phyloP scores from a whole-genome alignment of 2,797 vertebrate genomes.

The Myripristis murdjan region DNA sequence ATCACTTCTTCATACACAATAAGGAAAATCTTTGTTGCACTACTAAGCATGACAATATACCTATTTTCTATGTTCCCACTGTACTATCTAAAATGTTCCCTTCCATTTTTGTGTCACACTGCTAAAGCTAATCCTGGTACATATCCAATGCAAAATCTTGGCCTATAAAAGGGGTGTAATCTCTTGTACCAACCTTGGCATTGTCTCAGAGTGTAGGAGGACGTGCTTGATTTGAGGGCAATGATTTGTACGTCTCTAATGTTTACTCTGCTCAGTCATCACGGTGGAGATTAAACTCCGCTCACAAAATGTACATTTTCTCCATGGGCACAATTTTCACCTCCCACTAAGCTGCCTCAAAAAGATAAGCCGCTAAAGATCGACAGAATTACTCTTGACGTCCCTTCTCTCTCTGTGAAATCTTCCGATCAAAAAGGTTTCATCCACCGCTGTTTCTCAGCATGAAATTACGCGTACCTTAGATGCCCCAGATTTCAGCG shows the following conservation, averaged over 20 bases:
- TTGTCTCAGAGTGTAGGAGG: constrained; percentile 33
- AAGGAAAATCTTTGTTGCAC: background rate
- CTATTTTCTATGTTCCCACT: background rate
- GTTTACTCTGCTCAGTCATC: constrained; percentile 72
- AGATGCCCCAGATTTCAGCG: constrained; percentile 55
- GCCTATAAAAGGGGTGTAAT: background rate
- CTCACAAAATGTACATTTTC: constrained; percentile 54
- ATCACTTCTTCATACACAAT: constrained; percentile 40
- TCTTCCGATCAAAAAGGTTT: constrained; percentile 54
- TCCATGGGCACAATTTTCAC: constrained; percentile 33
- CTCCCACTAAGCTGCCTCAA: constrained; percentile 59
- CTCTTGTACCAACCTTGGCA: constrained; percentile 22
- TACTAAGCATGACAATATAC: background rate
- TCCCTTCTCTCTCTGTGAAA: constrained; percentile 61
- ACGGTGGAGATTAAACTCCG: constrained; percentile 62
- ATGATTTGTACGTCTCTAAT: constrained; percentile 55
- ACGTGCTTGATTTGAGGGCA: constrained; percentile 44
- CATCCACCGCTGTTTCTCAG: constrained; percentile 32
- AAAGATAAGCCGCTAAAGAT: constrained; percentile 73
- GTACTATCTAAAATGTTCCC: background rate
- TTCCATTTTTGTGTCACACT: background rate
- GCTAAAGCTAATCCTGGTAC: constrained; percentile 16
- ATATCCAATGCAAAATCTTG: background rate
- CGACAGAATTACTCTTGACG: constrained; percentile 52
- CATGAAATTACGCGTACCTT: constrained; percentile 31